These are phyloP conservation scores for Bettongia penicillata DNA, from an alignment of 2,113 vertebrate genomes.

Conservation along the genomic window DNA sequence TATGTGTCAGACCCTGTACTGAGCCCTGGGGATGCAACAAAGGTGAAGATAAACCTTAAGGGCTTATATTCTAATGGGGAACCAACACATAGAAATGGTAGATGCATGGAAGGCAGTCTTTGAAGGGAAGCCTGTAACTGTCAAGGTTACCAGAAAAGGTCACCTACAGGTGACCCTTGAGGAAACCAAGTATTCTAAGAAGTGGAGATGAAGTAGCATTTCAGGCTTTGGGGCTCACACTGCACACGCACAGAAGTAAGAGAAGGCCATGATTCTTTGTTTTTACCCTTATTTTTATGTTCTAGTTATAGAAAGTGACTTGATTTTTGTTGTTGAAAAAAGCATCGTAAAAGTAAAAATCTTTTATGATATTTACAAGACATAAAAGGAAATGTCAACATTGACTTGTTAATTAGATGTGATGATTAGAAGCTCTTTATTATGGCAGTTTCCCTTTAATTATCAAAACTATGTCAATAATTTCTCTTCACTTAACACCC, in stretches of 20 bases:
- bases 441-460: slow-evolving; percentile 55
- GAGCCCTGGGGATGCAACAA: not conserved
- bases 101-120: not conserved
- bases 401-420: slow-evolving; percentile 72
- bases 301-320: slow-evolving; percentile 33
- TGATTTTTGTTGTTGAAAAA: slow-evolving; percentile 39
- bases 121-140: not conserved
- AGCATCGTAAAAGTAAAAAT: slow-evolving; percentile 24
- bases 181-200: not conserved
- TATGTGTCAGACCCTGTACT: not conserved
- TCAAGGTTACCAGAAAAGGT: not conserved
- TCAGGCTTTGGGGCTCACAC: not conserved
- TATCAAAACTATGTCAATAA: slow-evolving; percentile 47
- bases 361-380: slow-evolving; percentile 67
- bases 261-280: not conserved
- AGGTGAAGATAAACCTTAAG: not conserved
- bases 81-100: not conserved
- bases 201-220: not conserved
- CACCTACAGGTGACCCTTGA: not conserved
- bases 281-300: not conserved
- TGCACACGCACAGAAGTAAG: not conserved
- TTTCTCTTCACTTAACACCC: slow-evolving; percentile 49
- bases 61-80: not conserved
- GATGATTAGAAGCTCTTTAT: slow-evolving; percentile 65
- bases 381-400: slow-evolving; percentile 52